Evolutionary conservation across 2,888 invertebrate genomes (phyloP).

Genomic region (Alsophila aescularia): DNA sequence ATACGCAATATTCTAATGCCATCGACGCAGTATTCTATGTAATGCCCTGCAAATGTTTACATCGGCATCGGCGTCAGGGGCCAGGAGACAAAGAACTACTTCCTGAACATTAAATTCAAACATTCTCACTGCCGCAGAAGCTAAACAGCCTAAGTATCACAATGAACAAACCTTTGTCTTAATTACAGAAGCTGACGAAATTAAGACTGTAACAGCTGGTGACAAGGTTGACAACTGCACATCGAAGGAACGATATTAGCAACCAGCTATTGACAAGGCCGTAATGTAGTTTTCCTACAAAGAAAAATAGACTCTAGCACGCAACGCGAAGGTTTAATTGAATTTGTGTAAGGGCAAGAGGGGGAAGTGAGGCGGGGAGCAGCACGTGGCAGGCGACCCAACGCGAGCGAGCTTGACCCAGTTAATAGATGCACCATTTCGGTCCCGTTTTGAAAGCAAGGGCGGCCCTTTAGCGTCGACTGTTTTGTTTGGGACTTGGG

Average conservation of each 20-base stretch:
- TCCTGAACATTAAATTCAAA: constrained; percentile 52
- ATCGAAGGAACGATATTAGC: constrained; percentile 44
- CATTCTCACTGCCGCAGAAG: constrained; percentile 42
- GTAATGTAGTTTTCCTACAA: constrained; percentile 39
- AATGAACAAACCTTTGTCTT: constrained; percentile 50
- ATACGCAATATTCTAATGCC: constrained; percentile 31
- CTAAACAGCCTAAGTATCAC: constrained; percentile 42
- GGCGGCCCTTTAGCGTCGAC: constrained; percentile 63
- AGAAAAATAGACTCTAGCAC: constrained; percentile 53
- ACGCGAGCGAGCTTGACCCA: constrained; percentile 80
- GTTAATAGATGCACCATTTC: constrained; percentile 80
- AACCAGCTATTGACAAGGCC: constrained; percentile 62
- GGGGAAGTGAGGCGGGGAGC: constrained; percentile 48
- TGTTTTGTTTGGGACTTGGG: no score
- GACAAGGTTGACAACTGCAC: constrained; percentile 50
- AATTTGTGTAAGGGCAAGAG: constrained; percentile 32
- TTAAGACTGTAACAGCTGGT: constrained; percentile 48
- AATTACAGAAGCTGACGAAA: constrained; percentile 44
- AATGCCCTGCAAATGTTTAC: constrained; percentile 28
- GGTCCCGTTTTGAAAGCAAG: constrained; percentile 71
- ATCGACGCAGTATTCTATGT: no score
- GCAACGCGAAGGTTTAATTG: constrained; percentile 43
- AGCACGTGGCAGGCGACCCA: constrained; percentile 72
- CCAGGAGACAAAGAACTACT: constrained; percentile 33
- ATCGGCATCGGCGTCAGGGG: no score